phyloP scores from a whole-genome alignment of 2,888 invertebrate genomes.

The Andricus quercusramuli region DNA sequence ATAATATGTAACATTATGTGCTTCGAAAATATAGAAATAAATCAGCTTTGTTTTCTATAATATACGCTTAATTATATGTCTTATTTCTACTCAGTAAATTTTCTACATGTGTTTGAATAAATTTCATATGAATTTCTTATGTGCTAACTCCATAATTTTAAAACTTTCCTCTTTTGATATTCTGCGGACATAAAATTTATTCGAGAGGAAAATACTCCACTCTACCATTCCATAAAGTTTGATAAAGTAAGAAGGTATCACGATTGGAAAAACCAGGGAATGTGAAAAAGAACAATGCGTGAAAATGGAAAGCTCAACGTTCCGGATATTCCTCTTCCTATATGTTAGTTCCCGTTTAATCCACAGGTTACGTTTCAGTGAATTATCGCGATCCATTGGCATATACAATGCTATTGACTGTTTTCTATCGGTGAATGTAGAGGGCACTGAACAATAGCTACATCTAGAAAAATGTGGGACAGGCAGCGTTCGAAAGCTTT shows the following conservation, averaged over 20 bases:
- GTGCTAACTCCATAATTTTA: neutral
- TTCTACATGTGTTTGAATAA: neutral
- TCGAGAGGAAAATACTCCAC: slow-evolving; percentile 47
- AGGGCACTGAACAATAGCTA: slow-evolving; percentile 10
- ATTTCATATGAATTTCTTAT: neutral
- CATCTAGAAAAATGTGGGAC: slow-evolving; percentile 2
- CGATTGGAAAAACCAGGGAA: slow-evolving; percentile 20
- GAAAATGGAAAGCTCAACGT: slow-evolving; percentile 36
- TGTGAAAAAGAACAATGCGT: slow-evolving; percentile 41
- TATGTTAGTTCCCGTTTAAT: slow-evolving; percentile 28
- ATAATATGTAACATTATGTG: too few relatives aligned
- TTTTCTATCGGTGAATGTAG: slow-evolving; percentile 11
- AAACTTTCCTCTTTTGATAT: neutral
- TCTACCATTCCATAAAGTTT: slow-evolving; percentile 57
- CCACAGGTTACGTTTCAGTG: slow-evolving; percentile 35
- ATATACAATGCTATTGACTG: slow-evolving; percentile 10
- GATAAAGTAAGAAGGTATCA: slow-evolving; percentile 56
- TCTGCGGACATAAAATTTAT: slow-evolving; percentile 1
- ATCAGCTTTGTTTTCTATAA: too few relatives aligned
- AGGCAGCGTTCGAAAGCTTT: slow-evolving; percentile 4
- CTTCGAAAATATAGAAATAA: too few relatives aligned
- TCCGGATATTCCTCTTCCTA: slow-evolving; percentile 20
- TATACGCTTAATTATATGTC: too few relatives aligned
- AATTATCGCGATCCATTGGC: slow-evolving; percentile 30
- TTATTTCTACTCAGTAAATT: too few relatives aligned